These are phyloP conservation scores for Oncorhynchus masou DNA, from an alignment of 2,113 vertebrate species.

Conservation along the genomic window DNA sequence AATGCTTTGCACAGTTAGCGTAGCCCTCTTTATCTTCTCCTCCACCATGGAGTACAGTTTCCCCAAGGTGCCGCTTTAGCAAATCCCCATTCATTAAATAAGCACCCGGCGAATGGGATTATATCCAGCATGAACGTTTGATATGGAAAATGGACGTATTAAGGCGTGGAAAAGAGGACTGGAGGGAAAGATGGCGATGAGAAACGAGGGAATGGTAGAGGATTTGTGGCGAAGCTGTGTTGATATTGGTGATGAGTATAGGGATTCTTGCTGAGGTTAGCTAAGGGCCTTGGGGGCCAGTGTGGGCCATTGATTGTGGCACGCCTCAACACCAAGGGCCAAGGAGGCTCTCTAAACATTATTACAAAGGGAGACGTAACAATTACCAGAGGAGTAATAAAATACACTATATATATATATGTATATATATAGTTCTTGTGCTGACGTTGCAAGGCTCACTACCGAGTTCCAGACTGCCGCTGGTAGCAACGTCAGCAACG, in stretches of 20 bases:
- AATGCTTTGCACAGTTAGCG: slow-evolving; percentile 35
- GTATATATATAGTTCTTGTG: no score
- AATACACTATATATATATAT: neutral
- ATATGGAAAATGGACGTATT: slow-evolving; percentile 52
- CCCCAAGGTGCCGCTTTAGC: slow-evolving; percentile 53
- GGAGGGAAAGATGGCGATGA: neutral
- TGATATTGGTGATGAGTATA: neutral
- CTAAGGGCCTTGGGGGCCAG: neutral
- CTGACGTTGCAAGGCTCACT: no score
- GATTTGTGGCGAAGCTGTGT: neutral
- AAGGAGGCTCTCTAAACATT: slow-evolving; percentile 16
- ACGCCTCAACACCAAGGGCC: neutral
- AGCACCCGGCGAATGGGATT: slow-evolving; percentile 48
- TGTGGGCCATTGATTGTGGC: neutral
- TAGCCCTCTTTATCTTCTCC: slow-evolving; percentile 35
- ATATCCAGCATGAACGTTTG: slow-evolving; percentile 40
- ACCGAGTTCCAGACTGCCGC: no score
- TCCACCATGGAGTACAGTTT: slow-evolving; percentile 34
- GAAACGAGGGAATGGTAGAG: neutral
- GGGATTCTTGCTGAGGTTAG: slow-evolving; percentile 8
- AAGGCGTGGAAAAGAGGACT: slow-evolving; percentile 25
- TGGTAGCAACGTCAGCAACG: no score
- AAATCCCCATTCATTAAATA: slow-evolving; percentile 60
- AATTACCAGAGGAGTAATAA: slow-evolving; percentile 10
- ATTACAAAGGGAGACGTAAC: slow-evolving; percentile 6